These are phyloP conservation scores for Uria aalge DNA, from an alignment of 2,113 vertebrate genomes.

Conservation along the genomic window DNA sequence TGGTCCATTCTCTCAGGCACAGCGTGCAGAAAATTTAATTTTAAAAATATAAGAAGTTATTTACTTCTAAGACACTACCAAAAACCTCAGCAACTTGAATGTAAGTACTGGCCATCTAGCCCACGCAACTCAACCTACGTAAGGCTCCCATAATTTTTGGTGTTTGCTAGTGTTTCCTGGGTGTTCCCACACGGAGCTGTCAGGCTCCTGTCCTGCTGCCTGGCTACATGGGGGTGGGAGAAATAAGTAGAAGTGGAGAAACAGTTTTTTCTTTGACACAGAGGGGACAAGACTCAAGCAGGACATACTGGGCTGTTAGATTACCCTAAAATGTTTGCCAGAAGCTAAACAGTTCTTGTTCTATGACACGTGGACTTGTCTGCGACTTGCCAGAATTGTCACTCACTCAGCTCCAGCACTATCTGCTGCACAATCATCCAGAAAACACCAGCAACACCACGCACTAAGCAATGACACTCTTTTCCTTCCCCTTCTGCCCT, in stretches of 20 bases:
- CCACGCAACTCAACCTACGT: not conserved
- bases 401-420: not conserved
- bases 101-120: not conserved
- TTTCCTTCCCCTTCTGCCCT: not conserved
- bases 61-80: not conserved
- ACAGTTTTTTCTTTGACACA: not conserved
- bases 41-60: not conserved
- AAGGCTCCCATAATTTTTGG: not conserved
- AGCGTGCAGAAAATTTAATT: not conserved
- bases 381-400: not conserved
- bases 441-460: not conserved
- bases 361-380: not conserved
- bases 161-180: not conserved
- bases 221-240: not conserved
- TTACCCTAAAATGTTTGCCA: not conserved
- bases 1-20: not conserved
- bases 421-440: not conserved
- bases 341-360: not conserved
- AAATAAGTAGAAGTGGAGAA: not conserved
- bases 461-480: not conserved
- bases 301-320: not conserved
- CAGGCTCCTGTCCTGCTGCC: not conserved
- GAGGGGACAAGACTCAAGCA: not conserved
- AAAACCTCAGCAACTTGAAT: not conserved
- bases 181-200: not conserved